Evolutionary conservation across 2,888 invertebrate species (phyloP).

Genomic region (Elegia similella): DNA sequence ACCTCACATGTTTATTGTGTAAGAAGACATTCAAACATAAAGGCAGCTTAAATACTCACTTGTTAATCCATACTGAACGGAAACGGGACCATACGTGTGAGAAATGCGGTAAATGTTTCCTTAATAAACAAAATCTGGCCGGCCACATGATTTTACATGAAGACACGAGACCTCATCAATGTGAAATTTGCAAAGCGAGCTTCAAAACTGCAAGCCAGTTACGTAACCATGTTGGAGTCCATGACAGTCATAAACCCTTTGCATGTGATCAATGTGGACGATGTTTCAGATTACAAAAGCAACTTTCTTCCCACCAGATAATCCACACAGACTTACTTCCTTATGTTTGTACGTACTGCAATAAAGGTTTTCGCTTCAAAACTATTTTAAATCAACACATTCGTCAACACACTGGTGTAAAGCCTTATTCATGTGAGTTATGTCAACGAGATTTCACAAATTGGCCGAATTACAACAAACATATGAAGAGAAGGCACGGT

Average conservation of each 20-base stretch:
- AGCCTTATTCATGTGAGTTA: conserved; percentile 85
- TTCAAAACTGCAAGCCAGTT: conserved; percentile 49
- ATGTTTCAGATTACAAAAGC: conserved; percentile 44
- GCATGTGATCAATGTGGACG: conserved; percentile 53
- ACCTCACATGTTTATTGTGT: conserved; percentile 51
- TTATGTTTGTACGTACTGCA: conserved; percentile 85
- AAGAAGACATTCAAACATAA: conserved; percentile 51
- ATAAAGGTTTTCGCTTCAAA: conserved; percentile 86
- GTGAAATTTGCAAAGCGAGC: conserved; percentile 56
- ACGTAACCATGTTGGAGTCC: conserved; percentile 46
- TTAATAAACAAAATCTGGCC: conserved; percentile 44
- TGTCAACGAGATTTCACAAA: conserved; percentile 86
- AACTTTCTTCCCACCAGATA: conserved; percentile 83
- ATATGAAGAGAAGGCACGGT: conserved; percentile 88
- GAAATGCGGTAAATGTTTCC: conserved; percentile 57
- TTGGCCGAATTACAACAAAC: conserved; percentile 90
- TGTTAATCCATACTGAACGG: conserved; percentile 78
- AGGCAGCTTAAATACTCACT: conserved; percentile 67
- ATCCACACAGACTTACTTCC: conserved; percentile 88
- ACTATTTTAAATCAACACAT: conserved; percentile 85
- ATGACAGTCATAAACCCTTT: conserved; percentile 48
- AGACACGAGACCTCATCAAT: conserved; percentile 51
- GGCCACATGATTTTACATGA: conserved; percentile 53
- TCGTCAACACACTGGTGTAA: conserved; percentile 84
- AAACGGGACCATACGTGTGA: conserved; percentile 59